Conservation (phyloP, 2,797 vertebrate species). For the Hippocampus kuda region DNA sequence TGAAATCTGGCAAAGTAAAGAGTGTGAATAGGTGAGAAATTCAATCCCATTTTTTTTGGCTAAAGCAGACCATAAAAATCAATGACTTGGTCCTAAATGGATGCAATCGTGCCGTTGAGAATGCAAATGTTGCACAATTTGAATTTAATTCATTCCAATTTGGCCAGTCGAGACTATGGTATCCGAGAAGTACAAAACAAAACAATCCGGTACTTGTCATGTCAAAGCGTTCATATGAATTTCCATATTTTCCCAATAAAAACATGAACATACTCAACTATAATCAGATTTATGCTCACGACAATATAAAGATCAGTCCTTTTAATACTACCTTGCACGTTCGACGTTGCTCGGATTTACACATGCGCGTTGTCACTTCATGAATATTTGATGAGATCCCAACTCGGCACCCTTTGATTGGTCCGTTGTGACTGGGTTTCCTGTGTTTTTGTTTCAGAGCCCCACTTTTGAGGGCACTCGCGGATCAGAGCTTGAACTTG, state of each 20-base stretch:
- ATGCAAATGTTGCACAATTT: too few relatives aligned
- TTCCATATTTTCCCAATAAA: not conserved
- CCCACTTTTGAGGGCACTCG: slow-evolving; percentile 23
- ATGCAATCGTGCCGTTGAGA: too few relatives aligned
- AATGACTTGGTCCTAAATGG: too few relatives aligned
- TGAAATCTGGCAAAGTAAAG: too few relatives aligned
- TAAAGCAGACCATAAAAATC: too few relatives aligned
- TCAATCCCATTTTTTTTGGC: too few relatives aligned
- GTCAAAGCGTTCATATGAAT: not conserved
- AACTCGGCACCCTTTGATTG: slow-evolving; percentile 39
- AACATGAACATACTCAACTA: not conserved
- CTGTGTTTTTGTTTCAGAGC: slow-evolving; percentile 40
- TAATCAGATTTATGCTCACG: not conserved
- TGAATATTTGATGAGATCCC: slow-evolving; percentile 47
- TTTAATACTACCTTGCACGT: not conserved
- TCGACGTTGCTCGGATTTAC: slow-evolving; percentile 3
- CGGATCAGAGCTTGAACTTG: slow-evolving; percentile 6
- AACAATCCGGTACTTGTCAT: not conserved
- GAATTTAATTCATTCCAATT: too few relatives aligned
- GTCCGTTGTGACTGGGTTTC: slow-evolving; percentile 34
- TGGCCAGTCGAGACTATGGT: too few relatives aligned
- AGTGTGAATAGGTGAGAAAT: too few relatives aligned
- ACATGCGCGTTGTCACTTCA: slow-evolving; percentile 45
- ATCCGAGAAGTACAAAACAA: too few relatives aligned
- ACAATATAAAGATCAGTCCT: not conserved